Percentiles rank a stretch among this genome's conserved stretches.
Evolutionary conservation across 1,140 invertebrate species (phyloP).

Genomic region (Agraylea sexmaculata): DNA sequence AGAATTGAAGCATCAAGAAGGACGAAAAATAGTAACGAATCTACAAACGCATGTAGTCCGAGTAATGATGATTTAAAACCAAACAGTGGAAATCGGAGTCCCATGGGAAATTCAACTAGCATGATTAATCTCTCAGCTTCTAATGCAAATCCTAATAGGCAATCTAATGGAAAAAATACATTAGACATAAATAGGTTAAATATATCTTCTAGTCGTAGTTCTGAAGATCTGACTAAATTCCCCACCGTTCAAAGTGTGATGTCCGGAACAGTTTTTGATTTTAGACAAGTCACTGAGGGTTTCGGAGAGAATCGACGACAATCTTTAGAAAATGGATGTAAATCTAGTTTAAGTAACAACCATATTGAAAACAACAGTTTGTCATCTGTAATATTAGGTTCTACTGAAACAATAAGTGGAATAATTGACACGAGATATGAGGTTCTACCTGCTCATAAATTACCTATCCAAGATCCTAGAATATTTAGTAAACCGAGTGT

Average conservation of each 20-base stretch:
- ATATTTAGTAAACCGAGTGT: conserved; percentile 19
- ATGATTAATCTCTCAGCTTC: conserved; percentile 20
- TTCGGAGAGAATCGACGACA: not conserved
- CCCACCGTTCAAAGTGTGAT: conserved; percentile 15
- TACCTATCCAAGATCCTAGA: conserved; percentile 17
- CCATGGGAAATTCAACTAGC: conserved; percentile 18
- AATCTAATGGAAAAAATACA: conserved; percentile 11
- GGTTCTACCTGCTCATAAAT: conserved; percentile 20
- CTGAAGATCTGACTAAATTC: conserved; percentile 20
- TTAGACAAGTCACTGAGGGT: conserved; percentile 14
- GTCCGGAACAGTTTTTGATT: conserved; percentile 20
- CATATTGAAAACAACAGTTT: conserved; percentile 18
- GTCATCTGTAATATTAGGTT: conserved; percentile 42
- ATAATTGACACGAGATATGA: conserved; percentile 48
- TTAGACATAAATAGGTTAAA: conserved; percentile 14
- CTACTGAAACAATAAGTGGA: conserved; percentile 53
- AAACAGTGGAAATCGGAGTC: conserved; percentile 17
- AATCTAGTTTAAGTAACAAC: conserved; percentile 13
- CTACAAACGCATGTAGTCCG: conserved; percentile 9
- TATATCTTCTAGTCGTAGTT: conserved; percentile 19
- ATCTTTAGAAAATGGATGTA: conserved; percentile 11
- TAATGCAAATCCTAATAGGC: conserved; percentile 4
- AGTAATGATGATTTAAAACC: conserved; percentile 2
- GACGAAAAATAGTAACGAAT: conserved; percentile 4
- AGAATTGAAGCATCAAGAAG: conserved; percentile 4